These are phyloP conservation scores for Tipula lateralis DNA, from an alignment of 2,888 invertebrate species.

Conservation along the genomic window DNA sequence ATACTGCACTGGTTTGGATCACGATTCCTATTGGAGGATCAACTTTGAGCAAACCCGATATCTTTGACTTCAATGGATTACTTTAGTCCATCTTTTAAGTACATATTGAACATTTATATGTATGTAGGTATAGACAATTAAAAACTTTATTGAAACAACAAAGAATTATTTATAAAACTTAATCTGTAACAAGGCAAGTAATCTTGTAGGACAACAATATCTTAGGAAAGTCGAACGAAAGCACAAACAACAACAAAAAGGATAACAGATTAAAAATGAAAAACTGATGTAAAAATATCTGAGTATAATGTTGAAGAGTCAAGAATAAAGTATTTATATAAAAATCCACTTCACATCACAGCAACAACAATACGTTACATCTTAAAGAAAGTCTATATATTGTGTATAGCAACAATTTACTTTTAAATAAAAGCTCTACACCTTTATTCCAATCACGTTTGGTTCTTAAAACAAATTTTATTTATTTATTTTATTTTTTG, in stretches of 20 bases:
- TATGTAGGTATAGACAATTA: neutral
- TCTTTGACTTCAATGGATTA: no score
- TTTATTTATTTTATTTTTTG: neutral
- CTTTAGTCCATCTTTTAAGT: no score
- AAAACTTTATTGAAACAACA: neutral
- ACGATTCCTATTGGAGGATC: no score
- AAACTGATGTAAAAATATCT: neutral
- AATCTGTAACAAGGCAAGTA: neutral
- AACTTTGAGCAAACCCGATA: no score
- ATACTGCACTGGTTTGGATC: no score
- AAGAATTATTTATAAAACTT: neutral
- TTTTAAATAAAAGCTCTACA: neutral
- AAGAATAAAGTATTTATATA: neutral
- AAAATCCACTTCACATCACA: neutral
- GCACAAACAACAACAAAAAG: neutral
- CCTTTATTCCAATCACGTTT: slow-evolving; percentile 19
- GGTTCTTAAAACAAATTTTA: neutral
- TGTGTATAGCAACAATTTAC: neutral
- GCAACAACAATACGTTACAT: neutral
- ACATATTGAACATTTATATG: no score
- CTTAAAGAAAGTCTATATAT: neutral
- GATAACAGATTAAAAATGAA: neutral
- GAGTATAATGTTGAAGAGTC: neutral
- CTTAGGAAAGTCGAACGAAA: neutral
- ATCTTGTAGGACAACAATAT: neutral